Evolutionary conservation across 2,797 vertebrate species (phyloP).

Genomic region (Syngnathus acus): DNA sequence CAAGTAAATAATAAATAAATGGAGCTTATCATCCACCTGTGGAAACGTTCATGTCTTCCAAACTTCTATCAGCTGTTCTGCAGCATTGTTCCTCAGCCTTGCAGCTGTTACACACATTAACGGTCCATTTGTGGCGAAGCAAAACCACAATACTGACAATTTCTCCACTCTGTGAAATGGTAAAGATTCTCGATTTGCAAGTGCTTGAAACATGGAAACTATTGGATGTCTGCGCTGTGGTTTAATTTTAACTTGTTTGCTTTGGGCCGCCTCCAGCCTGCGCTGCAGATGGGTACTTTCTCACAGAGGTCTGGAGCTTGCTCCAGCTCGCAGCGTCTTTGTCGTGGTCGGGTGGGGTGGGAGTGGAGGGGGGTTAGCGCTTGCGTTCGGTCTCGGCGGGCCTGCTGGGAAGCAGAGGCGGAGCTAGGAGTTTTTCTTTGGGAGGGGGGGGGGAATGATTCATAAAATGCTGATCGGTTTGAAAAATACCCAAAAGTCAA

Average conservation of each 20-base stretch:
- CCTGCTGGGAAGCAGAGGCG: conserved; percentile 13
- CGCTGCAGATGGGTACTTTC: conserved; percentile 64
- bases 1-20: neutral
- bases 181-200: conserved; percentile 59
- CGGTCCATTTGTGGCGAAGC: conserved; percentile 36
- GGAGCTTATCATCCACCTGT: conserved; percentile 1
- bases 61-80: conserved; percentile 2
- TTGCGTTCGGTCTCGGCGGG: conserved; percentile 15
- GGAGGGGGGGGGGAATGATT: too few species aligned
- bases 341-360: conserved; percentile 8
- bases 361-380: neutral
- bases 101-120: conserved; percentile 31
- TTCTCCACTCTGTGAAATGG: conserved; percentile 53
- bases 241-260: conserved; percentile 75
- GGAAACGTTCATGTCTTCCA: conserved; percentile 3
- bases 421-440: too few species aligned
- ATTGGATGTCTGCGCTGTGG: conserved; percentile 54
- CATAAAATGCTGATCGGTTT: too few species aligned
- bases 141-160: conserved; percentile 49
- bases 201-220: conserved; percentile 52
- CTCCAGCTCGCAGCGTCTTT: conserved; percentile 18
- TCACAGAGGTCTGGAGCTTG: conserved; percentile 52
- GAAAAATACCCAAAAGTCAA: too few species aligned
- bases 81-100: conserved; percentile 17
- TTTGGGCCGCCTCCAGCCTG: conserved; percentile 63